Evolutionary conservation across 2,888 invertebrate species (phyloP).

Genomic region (Coremacera marginata): DNA sequence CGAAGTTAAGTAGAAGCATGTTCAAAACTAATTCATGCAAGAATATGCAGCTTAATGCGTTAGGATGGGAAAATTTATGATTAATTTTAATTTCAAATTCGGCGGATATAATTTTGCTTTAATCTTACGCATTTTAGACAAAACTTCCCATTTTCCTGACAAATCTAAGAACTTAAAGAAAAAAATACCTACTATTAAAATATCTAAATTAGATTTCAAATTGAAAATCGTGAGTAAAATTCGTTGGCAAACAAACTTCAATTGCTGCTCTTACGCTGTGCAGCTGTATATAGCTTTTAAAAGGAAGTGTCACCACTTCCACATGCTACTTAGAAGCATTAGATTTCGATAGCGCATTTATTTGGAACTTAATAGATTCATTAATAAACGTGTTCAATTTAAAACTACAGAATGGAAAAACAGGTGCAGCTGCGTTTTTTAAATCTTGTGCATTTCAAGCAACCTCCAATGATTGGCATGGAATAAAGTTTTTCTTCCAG

Average conservation of each 20-base stretch:
- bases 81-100: too few species aligned
- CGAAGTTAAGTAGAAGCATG: constrained; percentile 42
- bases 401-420: background rate
- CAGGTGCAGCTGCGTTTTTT: background rate
- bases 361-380: constrained; percentile 16
- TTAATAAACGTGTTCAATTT: constrained; percentile 29
- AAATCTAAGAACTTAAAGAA: too few species aligned
- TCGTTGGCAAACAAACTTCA: background rate
- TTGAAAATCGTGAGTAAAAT: constrained; percentile 30
- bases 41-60: constrained; percentile 21
- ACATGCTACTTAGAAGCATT: background rate
- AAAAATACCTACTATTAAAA: background rate
- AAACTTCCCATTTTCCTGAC: too few species aligned
- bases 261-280: too few species aligned
- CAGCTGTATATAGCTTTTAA: background rate
- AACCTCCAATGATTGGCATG: background rate
- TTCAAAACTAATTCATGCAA: constrained; percentile 39
- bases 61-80: too few species aligned
- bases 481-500: background rate
- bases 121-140: too few species aligned
- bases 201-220: constrained; percentile 22
- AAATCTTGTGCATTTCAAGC: background rate
- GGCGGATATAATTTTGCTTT: too few species aligned
- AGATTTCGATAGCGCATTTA: background rate
- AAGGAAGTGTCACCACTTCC: background rate